Conservation (phyloP, 1,140 invertebrate species). For the Chironomus striatipennis region DNA sequence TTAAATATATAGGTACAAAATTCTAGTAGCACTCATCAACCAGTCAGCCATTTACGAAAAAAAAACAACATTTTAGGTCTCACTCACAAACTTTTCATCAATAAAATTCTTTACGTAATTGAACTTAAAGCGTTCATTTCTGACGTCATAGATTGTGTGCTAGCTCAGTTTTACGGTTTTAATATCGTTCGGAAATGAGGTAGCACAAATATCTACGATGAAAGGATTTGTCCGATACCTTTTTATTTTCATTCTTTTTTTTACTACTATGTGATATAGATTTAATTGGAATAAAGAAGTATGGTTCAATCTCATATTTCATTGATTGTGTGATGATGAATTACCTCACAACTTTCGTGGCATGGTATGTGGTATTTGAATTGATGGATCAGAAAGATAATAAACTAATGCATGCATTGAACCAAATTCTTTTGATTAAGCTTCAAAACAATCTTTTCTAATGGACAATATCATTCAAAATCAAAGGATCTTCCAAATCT, state of each 20-base stretch:
- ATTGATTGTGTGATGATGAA: background rate
- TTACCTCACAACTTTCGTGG: background rate
- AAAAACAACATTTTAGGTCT: no score
- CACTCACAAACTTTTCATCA: no score
- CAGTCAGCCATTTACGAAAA: no score
- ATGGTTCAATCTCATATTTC: background rate
- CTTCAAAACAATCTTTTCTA: no score
- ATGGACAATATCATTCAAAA: no score
- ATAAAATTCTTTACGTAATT: background rate
- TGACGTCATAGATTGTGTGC: background rate
- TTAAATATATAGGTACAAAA: no score
- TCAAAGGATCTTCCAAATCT: no score
- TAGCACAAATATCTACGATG: background rate
- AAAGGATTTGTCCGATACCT: background rate
- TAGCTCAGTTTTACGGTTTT: background rate
- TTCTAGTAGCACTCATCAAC: no score
- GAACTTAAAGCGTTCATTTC: background rate
- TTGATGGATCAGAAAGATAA: background rate
- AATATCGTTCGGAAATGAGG: background rate
- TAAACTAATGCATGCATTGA: no score
- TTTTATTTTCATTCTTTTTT: background rate
- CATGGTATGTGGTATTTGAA: background rate
- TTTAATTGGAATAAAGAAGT: background rate
- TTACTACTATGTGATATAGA: background rate
- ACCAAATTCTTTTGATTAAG: no score